Conservation (phyloP, 2,113 vertebrate genomes). For the Columba janthina region DNA sequence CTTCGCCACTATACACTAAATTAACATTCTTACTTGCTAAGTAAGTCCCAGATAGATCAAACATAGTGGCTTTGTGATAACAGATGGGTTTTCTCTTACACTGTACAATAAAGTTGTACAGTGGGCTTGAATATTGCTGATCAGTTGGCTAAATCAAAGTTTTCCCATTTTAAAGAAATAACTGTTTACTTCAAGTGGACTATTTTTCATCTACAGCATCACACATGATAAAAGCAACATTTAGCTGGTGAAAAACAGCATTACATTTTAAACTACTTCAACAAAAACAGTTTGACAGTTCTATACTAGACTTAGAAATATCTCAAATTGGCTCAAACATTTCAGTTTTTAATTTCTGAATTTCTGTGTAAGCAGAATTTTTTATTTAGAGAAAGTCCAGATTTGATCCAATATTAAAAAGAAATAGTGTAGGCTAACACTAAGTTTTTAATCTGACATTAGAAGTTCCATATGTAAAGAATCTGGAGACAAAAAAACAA, state of each 20-base stretch:
- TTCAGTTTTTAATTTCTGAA: not conserved
- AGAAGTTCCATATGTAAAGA: not conserved
- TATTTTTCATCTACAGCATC: not conserved
- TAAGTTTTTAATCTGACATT: not conserved
- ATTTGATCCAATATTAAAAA: not conserved
- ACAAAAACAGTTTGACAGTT: not conserved
- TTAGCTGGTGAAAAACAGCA: not conserved
- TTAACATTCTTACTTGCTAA: slow-evolving; percentile 68
- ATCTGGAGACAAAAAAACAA: not conserved
- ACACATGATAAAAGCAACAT: not conserved
- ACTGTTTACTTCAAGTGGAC: not conserved
- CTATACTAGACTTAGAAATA: not conserved
- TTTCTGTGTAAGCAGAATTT: not conserved
- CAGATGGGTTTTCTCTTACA: not conserved
- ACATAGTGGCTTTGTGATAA: not conserved
- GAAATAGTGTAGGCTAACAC: not conserved
- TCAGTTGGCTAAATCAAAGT: not conserved
- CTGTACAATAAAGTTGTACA: not conserved
- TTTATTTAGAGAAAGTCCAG: not conserved
- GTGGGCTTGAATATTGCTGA: not conserved
- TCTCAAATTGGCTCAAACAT: not conserved
- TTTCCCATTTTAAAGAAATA: not conserved
- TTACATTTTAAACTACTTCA: not conserved
- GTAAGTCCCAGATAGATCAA: slow-evolving; percentile 31
- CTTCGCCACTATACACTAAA: slow-evolving; percentile 72